A percentile compares a stretch with the other conserved stretches of the same genome.
Conservation (phyloP, 2,888 invertebrate genomes). For the Megastigmus dorsalis region DNA sequence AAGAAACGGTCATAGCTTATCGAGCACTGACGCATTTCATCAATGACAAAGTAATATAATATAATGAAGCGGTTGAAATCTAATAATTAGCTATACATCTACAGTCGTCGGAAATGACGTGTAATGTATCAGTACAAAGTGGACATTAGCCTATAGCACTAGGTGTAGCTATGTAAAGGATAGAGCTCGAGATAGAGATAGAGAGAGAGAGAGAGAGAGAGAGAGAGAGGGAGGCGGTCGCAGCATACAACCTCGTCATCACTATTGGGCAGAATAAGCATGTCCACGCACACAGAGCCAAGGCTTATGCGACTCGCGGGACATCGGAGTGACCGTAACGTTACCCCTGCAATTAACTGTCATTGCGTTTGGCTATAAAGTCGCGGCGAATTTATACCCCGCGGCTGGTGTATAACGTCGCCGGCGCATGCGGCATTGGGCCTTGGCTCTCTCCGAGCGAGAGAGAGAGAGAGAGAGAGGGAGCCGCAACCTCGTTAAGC, state of each 20-base stretch:
- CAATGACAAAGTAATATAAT: too few species aligned
- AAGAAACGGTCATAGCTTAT: too few species aligned
- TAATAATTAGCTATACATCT: too few species aligned
- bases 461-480: conserved; percentile 14
- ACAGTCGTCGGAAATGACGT: conserved; percentile 10
- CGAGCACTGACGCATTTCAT: too few species aligned
- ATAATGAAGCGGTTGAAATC: too few species aligned
- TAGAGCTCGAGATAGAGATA: too few species aligned
- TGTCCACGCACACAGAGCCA: neutral
- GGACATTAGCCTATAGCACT: too few species aligned
- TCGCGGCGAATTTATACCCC: conserved; percentile 51
- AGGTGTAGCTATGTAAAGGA: too few species aligned
- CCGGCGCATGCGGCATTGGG: conserved; percentile 11
- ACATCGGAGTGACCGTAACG: conserved; percentile 19
- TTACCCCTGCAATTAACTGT: conserved; percentile 52
- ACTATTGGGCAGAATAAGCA: conserved; percentile 36
- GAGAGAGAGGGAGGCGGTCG: too few species aligned
- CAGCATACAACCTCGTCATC: conserved; percentile 33
- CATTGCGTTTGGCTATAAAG: conserved; percentile 52
- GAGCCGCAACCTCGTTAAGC: conserved; percentile 46
- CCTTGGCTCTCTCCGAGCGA: conserved; percentile 3
- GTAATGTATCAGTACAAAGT: neutral
- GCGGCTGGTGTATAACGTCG: conserved; percentile 7
- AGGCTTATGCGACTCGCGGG: conserved; percentile 51
- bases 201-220: too few species aligned